A percentile compares a stretch with the other conserved stretches of the same genome.
phyloP scores from a whole-genome alignment of 2,113 vertebrate species.

The Alligator mississippiensis region DNA sequence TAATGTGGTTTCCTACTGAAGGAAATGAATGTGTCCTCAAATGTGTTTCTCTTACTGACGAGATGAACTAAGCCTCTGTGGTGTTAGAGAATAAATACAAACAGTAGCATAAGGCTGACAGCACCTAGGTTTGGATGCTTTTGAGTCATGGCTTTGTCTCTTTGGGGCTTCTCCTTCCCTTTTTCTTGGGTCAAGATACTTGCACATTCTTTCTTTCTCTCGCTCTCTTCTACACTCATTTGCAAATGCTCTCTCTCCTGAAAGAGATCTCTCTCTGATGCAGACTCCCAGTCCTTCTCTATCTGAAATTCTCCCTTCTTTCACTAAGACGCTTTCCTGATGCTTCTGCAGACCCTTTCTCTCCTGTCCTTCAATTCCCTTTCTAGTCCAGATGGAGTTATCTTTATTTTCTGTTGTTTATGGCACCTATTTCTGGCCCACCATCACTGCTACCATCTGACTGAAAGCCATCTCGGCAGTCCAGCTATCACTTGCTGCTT shows the following conservation, averaged over 20 bases:
- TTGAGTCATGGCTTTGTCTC: neutral
- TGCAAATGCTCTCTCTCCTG: neutral
- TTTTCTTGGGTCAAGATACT: neutral
- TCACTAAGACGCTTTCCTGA: neutral
- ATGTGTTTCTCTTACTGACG: neutral
- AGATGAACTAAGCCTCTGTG: neutral
- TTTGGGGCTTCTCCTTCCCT: neutral
- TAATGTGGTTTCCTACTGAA: rapidly evolving
- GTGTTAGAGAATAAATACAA: neutral
- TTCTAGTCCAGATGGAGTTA: neutral
- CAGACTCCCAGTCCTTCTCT: neutral
- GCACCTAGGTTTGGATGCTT: neutral
- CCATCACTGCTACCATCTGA: neutral
- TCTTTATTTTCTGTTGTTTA: neutral
- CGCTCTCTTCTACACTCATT: neutral
- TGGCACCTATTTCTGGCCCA: neutral
- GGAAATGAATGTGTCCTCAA: neutral
- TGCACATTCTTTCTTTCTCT: neutral
- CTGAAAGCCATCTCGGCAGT: neutral
- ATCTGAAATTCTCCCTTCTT: constrained; percentile 24
- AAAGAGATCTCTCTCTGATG: neutral
- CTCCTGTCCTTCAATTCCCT: neutral
- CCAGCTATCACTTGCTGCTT: neutral
- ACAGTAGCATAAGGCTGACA: constrained; percentile 24
- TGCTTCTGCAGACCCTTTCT: neutral